Evolutionary conservation across 2,888 invertebrate species (phyloP).

Genomic region (Meandrusa payeni): DNA sequence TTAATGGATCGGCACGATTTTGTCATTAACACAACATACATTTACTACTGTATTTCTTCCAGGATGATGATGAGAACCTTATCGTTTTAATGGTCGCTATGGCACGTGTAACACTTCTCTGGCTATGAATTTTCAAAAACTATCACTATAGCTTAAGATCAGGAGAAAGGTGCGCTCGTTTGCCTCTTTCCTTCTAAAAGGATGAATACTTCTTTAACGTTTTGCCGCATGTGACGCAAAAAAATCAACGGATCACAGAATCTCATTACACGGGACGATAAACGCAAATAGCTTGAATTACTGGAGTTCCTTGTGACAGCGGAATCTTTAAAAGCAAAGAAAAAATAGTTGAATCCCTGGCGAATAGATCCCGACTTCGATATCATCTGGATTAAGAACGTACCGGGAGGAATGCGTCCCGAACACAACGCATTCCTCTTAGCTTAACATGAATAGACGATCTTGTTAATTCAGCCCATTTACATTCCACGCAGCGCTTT

Average conservation of each 20-base stretch:
- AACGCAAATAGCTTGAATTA: slow-evolving; percentile 16
- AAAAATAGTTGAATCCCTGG: slow-evolving; percentile 1
- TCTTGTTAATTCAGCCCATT: slow-evolving; percentile 16
- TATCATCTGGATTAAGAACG: slow-evolving; percentile 19
- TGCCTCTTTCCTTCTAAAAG: too few relatives aligned
- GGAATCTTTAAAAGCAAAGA: slow-evolving; percentile 13
- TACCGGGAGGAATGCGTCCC: slow-evolving; percentile 17
- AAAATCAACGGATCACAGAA: slow-evolving; percentile 7
- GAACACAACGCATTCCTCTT: slow-evolving; percentile 10
- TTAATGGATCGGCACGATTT: too few relatives aligned
- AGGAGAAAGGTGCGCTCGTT: too few relatives aligned
- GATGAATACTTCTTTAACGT: too few relatives aligned
- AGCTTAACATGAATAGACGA: slow-evolving; percentile 17
- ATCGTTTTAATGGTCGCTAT: too few relatives aligned
- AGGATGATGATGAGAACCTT: too few relatives aligned
- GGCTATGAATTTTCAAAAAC: too few relatives aligned
- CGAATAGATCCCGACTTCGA: slow-evolving; percentile 13
- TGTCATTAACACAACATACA: too few relatives aligned
- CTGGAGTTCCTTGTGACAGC: slow-evolving; percentile 11
- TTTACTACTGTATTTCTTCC: too few relatives aligned
- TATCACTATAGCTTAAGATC: too few relatives aligned
- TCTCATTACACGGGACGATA: slow-evolving; percentile 19
- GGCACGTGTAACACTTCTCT: too few relatives aligned
- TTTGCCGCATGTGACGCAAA: too few relatives aligned
- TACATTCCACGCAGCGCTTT: slow-evolving; percentile 9